Conservation (phyloP, 2,888 invertebrate genomes). For the Elegia similella region DNA sequence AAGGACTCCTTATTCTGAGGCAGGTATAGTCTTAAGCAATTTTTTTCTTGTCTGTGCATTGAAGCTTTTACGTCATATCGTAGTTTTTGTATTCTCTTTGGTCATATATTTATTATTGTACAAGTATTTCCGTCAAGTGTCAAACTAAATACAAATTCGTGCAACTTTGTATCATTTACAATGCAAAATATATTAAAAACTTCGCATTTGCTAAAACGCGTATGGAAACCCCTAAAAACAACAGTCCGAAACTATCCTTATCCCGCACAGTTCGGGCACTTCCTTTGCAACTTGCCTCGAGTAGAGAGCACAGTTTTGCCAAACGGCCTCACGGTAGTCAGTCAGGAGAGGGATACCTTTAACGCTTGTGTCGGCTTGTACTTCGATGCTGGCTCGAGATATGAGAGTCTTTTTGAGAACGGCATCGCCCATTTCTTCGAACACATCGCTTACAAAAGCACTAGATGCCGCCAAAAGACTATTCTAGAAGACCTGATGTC, state of each 20-base stretch:
- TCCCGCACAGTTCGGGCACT: background rate
- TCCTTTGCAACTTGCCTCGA: conserved; percentile 11
- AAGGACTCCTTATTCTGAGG: too few relatives aligned
- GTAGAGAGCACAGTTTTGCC: conserved; percentile 33
- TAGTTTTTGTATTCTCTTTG: too few relatives aligned
- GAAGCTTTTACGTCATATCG: too few relatives aligned
- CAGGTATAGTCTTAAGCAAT: too few relatives aligned
- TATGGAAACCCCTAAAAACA: conserved; percentile 5
- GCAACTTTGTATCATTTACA: background rate
- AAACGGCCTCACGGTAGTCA: conserved; percentile 57
- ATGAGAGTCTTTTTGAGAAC: conserved; percentile 48
- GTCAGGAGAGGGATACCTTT: conserved; percentile 41
- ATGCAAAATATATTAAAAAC: conserved; percentile 6
- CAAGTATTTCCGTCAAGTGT: background rate
- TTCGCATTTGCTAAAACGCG: background rate
- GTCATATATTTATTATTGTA: background rate
- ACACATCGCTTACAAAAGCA: conserved; percentile 60
- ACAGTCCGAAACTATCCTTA: conserved; percentile 1
- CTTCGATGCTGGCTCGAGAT: conserved; percentile 55
- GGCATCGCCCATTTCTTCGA: conserved; percentile 65
- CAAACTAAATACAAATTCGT: background rate
- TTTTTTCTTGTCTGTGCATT: too few relatives aligned
- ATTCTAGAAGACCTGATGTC: conserved; percentile 35
- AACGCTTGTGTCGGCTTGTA: conserved; percentile 48
- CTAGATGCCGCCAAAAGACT: conserved; percentile 29